These are phyloP conservation scores for Natrix natrix DNA, from an alignment of 2,797 vertebrate species.

Conservation along the genomic window DNA sequence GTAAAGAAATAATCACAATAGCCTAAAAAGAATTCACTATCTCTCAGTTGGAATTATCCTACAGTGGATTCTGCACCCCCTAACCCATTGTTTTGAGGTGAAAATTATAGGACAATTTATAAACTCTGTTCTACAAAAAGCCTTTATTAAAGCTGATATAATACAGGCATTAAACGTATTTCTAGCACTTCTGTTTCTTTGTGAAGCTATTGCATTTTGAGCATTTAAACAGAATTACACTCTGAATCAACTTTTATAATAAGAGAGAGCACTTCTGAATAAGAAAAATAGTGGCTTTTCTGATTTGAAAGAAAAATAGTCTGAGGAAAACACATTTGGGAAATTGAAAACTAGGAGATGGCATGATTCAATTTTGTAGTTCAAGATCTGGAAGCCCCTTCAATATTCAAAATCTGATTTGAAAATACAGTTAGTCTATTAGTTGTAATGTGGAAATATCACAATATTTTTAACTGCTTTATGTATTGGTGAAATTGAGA, in stretches of 20 bases:
- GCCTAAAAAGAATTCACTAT: slow-evolving; percentile 31
- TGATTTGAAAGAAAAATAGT: slow-evolving; percentile 1
- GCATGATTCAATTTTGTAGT: not conserved
- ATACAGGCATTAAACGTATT: slow-evolving; percentile 39
- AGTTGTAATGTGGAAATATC: not conserved
- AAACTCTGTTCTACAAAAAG: slow-evolving; percentile 33
- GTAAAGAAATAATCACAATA: slow-evolving; percentile 39
- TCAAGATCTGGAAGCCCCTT: not conserved
- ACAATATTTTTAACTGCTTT: not conserved
- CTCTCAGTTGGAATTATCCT: slow-evolving; percentile 30
- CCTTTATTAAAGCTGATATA: slow-evolving; percentile 34
- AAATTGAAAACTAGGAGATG: not conserved
- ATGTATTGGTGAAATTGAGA: not conserved
- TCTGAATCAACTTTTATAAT: slow-evolving; percentile 30
- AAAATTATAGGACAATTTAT: slow-evolving; percentile 35
- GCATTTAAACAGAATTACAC: slow-evolving; percentile 36
- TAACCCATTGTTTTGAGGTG: not conserved
- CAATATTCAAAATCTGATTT: not conserved
- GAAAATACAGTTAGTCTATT: not conserved
- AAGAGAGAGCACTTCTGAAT: not conserved
- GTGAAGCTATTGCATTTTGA: slow-evolving; percentile 25
- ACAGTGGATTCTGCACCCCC: not conserved
- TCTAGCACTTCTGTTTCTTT: slow-evolving; percentile 39
- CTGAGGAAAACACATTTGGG: not conserved
- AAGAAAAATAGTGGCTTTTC: slow-evolving; percentile 3